Evolutionary conservation across 2,888 invertebrate species (phyloP).

Genomic region (Venusia cambrica): DNA sequence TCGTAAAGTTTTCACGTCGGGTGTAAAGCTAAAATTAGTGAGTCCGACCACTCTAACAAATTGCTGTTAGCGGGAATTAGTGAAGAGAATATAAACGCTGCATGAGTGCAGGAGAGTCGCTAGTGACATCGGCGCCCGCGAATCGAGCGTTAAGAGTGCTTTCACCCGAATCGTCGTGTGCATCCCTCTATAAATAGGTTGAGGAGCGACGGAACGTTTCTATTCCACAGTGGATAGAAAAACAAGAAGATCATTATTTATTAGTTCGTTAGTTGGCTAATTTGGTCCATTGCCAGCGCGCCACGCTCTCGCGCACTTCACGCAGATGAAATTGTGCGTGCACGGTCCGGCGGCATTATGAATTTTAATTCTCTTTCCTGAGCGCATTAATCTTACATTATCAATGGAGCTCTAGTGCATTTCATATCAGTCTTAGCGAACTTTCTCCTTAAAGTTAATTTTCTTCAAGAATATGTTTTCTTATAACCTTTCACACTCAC

Average conservation of each 20-base stretch:
- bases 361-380: constrained; percentile 50
- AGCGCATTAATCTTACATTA: constrained; percentile 19
- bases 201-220: constrained; percentile 72
- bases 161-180: constrained; percentile 77
- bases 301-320: constrained; percentile 73
- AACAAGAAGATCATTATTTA: constrained; percentile 80
- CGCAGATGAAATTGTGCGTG: constrained; percentile 73
- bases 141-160: constrained; percentile 73
- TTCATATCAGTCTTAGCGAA: constrained; percentile 4
- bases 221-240: constrained; percentile 77
- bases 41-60: constrained; percentile 68
- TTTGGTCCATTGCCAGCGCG: constrained; percentile 77
- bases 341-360: constrained; percentile 37
- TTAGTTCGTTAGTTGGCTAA: constrained; percentile 79
- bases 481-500: constrained; percentile 3
- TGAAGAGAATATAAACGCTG: constrained; percentile 61
- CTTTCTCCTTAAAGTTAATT: constrained; percentile 2
- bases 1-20: constrained; percentile 70
- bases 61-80: constrained; percentile 71
- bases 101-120: constrained; percentile 46
- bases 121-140: constrained; percentile 63
- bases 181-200: constrained; percentile 70
- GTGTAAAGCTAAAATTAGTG: constrained; percentile 74
- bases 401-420: constrained; percentile 12
- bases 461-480: constrained; percentile 1